Conservation (phyloP, 2,113 vertebrate genomes). For the Misgurnus anguillicaudatus region DNA sequence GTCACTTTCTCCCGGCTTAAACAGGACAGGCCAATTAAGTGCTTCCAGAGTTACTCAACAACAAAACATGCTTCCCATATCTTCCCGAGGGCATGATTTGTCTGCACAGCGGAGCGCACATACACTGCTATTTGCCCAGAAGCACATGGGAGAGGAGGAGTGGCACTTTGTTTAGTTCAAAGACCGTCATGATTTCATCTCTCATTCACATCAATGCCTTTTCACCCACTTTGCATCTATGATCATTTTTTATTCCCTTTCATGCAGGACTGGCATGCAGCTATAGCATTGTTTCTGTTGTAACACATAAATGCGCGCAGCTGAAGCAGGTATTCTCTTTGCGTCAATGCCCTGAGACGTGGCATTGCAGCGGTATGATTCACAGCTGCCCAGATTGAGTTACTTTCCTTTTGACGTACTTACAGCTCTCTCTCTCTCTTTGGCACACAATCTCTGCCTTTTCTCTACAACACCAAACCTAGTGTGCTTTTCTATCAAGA, state of each 20-base stretch:
- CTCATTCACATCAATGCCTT: background rate
- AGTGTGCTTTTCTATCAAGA: background rate
- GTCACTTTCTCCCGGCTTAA: conserved; percentile 34
- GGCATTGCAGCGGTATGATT: conserved; percentile 42
- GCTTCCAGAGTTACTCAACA: conserved; percentile 30
- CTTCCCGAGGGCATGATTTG: conserved; percentile 24
- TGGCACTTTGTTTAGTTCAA: conserved; percentile 20
- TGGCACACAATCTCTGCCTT: too few species aligned
- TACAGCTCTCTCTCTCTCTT: conserved; percentile 48
- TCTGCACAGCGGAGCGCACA: conserved; percentile 28
- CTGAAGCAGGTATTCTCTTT: conserved; percentile 40
- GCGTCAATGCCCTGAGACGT: conserved; percentile 45
- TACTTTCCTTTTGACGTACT: conserved; percentile 56
- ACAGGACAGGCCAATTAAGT: conserved; percentile 24
- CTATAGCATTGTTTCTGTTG: background rate
- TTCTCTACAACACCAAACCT: background rate
- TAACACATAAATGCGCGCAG: conserved; percentile 5
- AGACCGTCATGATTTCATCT: background rate
- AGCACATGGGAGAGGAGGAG: conserved; percentile 42
- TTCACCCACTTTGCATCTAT: conserved; percentile 7
- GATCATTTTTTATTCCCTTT: conserved; percentile 32
- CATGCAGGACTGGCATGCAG: background rate
- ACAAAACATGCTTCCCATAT: conserved; percentile 36
- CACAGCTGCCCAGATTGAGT: conserved; percentile 48
- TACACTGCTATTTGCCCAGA: conserved; percentile 39